Evolutionary conservation across 1,140 invertebrate genomes (phyloP).

Genomic region (Drosophila sucinea): DNA sequence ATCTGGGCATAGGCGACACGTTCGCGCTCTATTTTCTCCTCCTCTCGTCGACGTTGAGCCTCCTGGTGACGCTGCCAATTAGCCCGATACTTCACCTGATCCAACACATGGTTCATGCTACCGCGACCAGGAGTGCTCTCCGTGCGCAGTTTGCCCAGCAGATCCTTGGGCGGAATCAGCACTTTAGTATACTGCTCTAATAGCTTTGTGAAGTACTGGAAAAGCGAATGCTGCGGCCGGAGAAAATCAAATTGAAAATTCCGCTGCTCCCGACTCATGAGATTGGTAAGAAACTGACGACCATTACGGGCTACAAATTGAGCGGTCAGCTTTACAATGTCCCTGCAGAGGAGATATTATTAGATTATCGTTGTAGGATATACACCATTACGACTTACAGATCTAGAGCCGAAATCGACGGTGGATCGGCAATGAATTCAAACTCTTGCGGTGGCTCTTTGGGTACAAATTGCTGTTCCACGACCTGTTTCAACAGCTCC

Average conservation of each 20-base stretch:
- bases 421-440: slow-evolving; percentile 99
- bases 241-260: slow-evolving; percentile 99
- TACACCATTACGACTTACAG: slow-evolving; percentile 85
- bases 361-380: background rate
- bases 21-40: slow-evolving; percentile 97
- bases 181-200: slow-evolving; percentile 99
- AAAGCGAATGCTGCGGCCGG: slow-evolving; percentile 98
- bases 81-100: slow-evolving; percentile 96
- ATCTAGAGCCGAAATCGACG: slow-evolving; percentile 99
- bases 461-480: slow-evolving; percentile 93
- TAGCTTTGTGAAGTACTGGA: slow-evolving; percentile 99
- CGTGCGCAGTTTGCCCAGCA: slow-evolving; percentile 90
- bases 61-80: slow-evolving; percentile 98
- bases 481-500: slow-evolving; percentile 93
- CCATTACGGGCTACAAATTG: slow-evolving; percentile 99
- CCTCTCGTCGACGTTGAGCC: slow-evolving; percentile 94
- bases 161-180: slow-evolving; percentile 96
- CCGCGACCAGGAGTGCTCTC: slow-evolving; percentile 86
- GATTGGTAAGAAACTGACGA: slow-evolving; percentile 97
- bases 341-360: slow-evolving; percentile 85
- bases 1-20: slow-evolving; percentile 98
- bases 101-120: slow-evolving; percentile 90
- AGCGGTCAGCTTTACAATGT: slow-evolving; percentile 98
- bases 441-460: slow-evolving; percentile 98
- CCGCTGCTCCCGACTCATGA: slow-evolving; percentile 99